Evolutionary conservation across 2,113 vertebrate species (phyloP).

Genomic region (Blennius ocellaris): DNA sequence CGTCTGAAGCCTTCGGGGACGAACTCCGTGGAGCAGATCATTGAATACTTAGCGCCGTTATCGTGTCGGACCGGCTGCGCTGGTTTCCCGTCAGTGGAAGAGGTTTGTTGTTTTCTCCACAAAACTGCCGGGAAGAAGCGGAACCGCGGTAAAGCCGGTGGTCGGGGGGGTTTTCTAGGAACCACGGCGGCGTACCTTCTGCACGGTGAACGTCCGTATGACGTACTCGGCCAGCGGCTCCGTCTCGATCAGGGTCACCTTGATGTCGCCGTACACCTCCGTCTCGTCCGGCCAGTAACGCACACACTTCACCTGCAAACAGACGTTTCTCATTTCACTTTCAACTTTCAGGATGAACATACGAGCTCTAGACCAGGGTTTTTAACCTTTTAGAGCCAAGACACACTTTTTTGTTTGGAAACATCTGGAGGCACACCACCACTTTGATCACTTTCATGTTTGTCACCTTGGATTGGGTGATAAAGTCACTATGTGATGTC

Average conservation of each 20-base stretch:
- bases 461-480: too few relatives aligned
- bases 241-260: constrained; percentile 96
- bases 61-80: neutral
- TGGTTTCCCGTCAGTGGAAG: too few relatives aligned
- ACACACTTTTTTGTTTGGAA: too few relatives aligned
- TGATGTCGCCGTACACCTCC: constrained; percentile 95
- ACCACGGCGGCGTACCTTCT: constrained; percentile 86
- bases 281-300: constrained; percentile 98
- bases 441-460: too few relatives aligned
- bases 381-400: too few relatives aligned
- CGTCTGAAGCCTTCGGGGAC: neutral
- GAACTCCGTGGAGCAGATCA: neutral
- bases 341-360: constrained; percentile 6
- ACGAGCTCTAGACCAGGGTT: neutral
- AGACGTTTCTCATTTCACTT: constrained; percentile 8
- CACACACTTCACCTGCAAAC: constrained; percentile 93
- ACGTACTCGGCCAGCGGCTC: constrained; percentile 96
- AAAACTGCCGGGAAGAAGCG: too few relatives aligned
- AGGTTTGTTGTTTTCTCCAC: too few relatives aligned
- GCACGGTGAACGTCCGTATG: constrained; percentile 96
- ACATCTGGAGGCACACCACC: too few relatives aligned
- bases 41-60: neutral
- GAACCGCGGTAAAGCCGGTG: too few relatives aligned
- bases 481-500: too few relatives aligned
- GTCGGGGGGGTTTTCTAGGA: too few relatives aligned